phyloP scores from a whole-genome alignment of 2,797 vertebrate species.

The Tenualosa thibaudeaui region DNA sequence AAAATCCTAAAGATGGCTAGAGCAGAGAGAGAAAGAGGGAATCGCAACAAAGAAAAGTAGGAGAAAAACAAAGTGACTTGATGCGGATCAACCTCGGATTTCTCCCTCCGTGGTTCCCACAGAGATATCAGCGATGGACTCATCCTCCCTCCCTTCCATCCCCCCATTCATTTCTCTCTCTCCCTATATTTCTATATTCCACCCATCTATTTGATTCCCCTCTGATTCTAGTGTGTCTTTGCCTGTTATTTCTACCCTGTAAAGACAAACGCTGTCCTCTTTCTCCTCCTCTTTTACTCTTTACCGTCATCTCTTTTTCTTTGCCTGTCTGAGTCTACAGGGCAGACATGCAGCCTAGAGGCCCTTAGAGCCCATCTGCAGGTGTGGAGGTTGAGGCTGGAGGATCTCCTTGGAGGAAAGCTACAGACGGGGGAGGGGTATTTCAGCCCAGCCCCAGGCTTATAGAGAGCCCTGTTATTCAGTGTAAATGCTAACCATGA shows the following conservation, averaged over 20 bases:
- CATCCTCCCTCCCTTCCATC: constrained; percentile 53
- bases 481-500: not conserved
- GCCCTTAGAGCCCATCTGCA: not conserved
- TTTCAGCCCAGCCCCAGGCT: not conserved
- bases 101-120: constrained; percentile 92
- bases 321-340: not conserved
- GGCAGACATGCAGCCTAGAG: not conserved
- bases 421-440: not conserved
- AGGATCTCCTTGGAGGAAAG: not conserved
- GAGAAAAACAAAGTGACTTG: constrained; percentile 77
- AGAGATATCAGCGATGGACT: constrained; percentile 82
- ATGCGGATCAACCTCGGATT: constrained; percentile 85
- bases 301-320: not conserved
- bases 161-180: constrained; percentile 69
- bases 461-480: not conserved
- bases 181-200: constrained; percentile 68
- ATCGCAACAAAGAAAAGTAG: constrained; percentile 46
- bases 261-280: not conserved
- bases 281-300: not conserved
- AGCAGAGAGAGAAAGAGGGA: constrained; percentile 62
- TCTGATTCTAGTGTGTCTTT: constrained; percentile 47
- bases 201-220: constrained; percentile 72
- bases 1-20: constrained; percentile 71
- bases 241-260: constrained; percentile 2
- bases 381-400: not conserved